Evolutionary conservation across 2,888 invertebrate species (phyloP).

Genomic region (Mesochorus sp.): DNA sequence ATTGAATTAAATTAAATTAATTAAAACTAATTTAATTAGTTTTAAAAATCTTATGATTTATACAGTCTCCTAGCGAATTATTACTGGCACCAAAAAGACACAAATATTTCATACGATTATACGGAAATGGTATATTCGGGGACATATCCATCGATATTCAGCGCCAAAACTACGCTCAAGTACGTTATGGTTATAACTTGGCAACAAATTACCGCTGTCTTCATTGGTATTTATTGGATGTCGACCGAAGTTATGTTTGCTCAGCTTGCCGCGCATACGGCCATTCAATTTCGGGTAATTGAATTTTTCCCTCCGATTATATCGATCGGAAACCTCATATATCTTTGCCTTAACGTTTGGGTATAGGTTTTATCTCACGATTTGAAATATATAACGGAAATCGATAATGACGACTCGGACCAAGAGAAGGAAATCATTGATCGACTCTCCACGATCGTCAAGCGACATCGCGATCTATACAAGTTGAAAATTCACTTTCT

Average conservation of each 20-base stretch:
- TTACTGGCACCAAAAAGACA: neutral
- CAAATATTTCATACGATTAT: constrained; percentile 27
- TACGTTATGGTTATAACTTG: constrained; percentile 9
- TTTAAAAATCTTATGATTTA: no score
- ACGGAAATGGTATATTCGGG: constrained; percentile 6
- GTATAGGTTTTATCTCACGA: constrained; percentile 6
- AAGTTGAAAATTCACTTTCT: neutral
- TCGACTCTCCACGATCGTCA: neutral
- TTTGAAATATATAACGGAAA: neutral
- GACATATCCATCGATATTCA: neutral
- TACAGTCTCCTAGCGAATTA: constrained; percentile 12
- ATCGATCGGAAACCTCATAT: neutral
- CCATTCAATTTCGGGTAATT: constrained; percentile 34
- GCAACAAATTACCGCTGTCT: constrained; percentile 10
- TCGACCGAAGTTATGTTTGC: constrained; percentile 29
- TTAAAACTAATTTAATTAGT: no score
- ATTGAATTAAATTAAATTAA: no score
- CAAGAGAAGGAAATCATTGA: neutral
- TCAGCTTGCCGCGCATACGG: constrained; percentile 15
- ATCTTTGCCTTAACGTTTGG: no score
- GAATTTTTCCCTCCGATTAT: neutral
- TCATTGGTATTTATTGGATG: constrained; percentile 14
- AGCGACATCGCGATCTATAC: constrained; percentile 1
- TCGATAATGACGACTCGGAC: neutral
- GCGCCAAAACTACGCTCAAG: neutral